phyloP scores from a whole-genome alignment of 1,140 invertebrate genomes.

The Drosophila parabipectinata region DNA sequence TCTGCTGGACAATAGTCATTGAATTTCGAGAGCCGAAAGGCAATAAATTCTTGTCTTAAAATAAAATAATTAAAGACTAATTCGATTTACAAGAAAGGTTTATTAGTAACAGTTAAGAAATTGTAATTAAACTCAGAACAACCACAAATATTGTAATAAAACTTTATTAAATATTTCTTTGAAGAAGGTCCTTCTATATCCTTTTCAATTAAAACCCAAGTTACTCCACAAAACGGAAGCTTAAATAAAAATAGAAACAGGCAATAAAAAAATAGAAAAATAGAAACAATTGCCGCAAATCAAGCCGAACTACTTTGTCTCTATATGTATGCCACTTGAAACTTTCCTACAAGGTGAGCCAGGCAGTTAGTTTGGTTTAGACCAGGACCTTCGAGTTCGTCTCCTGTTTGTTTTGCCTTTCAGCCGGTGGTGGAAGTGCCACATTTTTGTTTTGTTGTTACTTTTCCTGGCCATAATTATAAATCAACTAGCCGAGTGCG shows the following conservation, averaged over 20 bases:
- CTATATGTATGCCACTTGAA: conserved; percentile 53
- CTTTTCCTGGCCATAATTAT: conserved; percentile 60
- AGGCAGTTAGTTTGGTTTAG: conserved; percentile 34
- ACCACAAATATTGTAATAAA: neutral
- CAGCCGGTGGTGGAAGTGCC: conserved; percentile 9
- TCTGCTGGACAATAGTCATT: conserved; percentile 8
- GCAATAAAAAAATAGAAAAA: neutral
- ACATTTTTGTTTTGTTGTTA: conserved; percentile 24
- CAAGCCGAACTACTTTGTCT: conserved; percentile 46
- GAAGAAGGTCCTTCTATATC: conserved; percentile 3
- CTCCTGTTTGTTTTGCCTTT: conserved; percentile 11
- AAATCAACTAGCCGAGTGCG: conserved; percentile 69
- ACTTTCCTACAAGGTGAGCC: conserved; percentile 45
- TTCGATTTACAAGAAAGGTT: neutral
- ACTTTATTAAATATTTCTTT: too few relatives aligned
- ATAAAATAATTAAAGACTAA: conserved; percentile 2
- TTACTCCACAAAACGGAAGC: conserved; percentile 30
- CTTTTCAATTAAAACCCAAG: conserved; percentile 11
- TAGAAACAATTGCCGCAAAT: conserved; percentile 45
- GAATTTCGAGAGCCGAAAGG: conserved; percentile 7
- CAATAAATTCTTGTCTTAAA: conserved; percentile 10
- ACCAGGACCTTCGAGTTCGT: conserved; percentile 16
- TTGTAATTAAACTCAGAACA: neutral
- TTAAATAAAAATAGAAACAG: conserved; percentile 24
- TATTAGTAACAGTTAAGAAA: neutral